Evolutionary conservation across 1,140 invertebrate genomes (phyloP).

Genomic region (Euglossa dilemma): DNA sequence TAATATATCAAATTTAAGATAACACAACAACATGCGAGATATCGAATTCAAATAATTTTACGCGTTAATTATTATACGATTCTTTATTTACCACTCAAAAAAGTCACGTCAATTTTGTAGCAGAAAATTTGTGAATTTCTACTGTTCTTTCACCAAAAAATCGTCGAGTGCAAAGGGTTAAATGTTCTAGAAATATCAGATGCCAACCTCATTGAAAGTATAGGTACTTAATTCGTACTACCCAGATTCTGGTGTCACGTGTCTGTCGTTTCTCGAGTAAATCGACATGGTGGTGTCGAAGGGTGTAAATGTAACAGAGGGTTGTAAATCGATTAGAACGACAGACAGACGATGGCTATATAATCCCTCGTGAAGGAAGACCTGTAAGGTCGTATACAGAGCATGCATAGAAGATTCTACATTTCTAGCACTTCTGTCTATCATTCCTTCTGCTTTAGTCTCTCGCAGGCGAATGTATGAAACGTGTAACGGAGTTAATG

Average conservation of each 20-base stretch:
- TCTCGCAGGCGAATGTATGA: neutral
- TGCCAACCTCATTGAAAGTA: too few species aligned
- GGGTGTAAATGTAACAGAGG: slow-evolving; percentile 48
- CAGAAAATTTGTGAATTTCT: too few species aligned
- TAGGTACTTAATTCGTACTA: neutral
- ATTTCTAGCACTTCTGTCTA: neutral
- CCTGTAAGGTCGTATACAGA: slow-evolving; percentile 55
- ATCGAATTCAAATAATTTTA: too few species aligned
- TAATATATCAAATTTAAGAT: too few species aligned
- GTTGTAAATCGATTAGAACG: slow-evolving; percentile 70
- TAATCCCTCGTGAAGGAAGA: slow-evolving; percentile 67
- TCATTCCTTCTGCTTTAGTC: slow-evolving; percentile 12
- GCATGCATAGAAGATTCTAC: neutral
- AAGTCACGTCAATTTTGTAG: too few species aligned
- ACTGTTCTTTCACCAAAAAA: too few species aligned
- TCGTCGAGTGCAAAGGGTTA: too few species aligned
- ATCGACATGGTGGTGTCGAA: slow-evolving; percentile 21
- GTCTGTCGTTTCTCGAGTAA: neutral
- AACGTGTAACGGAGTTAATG: too few species aligned
- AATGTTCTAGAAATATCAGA: neutral
- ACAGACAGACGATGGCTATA: slow-evolving; percentile 34
- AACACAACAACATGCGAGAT: too few species aligned
- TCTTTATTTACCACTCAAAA: too few species aligned
- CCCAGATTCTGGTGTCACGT: neutral
- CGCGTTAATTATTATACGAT: too few species aligned